Conservation (phyloP, 2,888 invertebrate species). For the Ceratothoa steindachneri region DNA sequence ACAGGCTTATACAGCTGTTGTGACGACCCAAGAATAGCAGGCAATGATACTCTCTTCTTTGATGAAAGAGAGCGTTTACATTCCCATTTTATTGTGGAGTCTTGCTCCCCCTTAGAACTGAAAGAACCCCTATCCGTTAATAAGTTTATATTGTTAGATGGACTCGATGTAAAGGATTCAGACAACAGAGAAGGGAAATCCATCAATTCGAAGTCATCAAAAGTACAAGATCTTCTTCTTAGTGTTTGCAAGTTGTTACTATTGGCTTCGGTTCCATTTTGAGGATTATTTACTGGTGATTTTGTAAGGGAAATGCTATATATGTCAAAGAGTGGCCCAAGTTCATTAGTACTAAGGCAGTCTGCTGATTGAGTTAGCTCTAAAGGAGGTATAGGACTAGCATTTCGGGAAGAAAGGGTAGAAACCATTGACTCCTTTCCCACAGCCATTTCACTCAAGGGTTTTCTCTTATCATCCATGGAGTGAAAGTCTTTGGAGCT, state of each 20-base stretch:
- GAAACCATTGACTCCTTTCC: too few relatives aligned
- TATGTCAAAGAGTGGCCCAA: neutral
- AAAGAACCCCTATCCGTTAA: neutral
- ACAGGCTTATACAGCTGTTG: neutral
- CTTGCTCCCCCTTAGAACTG: neutral
- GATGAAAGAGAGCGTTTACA: neutral
- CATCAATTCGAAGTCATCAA: neutral
- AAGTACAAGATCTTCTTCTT: neutral
- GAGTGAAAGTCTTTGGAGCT: too few relatives aligned
- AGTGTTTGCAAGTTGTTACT: neutral
- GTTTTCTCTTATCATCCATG: too few relatives aligned
- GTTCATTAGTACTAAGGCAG: too few relatives aligned
- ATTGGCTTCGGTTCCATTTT: neutral
- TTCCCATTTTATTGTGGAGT: neutral
- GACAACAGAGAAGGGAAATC: neutral
- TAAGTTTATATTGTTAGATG: neutral
- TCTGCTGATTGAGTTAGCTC: too few relatives aligned
- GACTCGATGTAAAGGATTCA: neutral
- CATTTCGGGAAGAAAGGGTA: too few relatives aligned
- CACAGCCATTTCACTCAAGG: too few relatives aligned
- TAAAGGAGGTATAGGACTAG: neutral
- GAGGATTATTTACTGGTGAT: neutral
- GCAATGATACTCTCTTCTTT: neutral
- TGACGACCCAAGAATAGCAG: neutral
- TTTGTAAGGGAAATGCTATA: neutral